Evolutionary conservation across 1,140 invertebrate genomes (phyloP).

Genomic region (Conopomorpha cramerella): DNA sequence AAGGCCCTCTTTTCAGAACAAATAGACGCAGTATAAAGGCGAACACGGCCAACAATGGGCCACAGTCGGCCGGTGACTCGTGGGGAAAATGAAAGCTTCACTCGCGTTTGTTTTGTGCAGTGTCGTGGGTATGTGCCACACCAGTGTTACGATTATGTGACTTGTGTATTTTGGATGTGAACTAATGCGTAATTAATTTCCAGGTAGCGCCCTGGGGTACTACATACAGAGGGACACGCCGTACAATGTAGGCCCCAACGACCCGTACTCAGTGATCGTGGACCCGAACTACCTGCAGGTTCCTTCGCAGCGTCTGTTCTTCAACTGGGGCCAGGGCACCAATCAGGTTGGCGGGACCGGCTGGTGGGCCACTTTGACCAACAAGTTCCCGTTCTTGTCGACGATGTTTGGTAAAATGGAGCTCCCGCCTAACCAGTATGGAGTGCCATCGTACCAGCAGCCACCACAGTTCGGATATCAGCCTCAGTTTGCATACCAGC

Average conservation of each 20-base stretch:
- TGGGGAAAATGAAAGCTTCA: slow-evolving; percentile 38
- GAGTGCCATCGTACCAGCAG: slow-evolving; percentile 11
- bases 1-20: slow-evolving; percentile 49
- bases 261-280: slow-evolving; percentile 22
- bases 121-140: slow-evolving; percentile 28
- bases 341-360: slow-evolving; percentile 48
- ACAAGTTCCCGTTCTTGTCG: slow-evolving; percentile 41
- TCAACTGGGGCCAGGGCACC: slow-evolving; percentile 26
- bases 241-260: slow-evolving; percentile 28
- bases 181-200: too few relatives aligned
- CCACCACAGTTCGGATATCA: slow-evolving; percentile 12
- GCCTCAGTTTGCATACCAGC: slow-evolving; percentile 7
- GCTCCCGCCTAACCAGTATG: slow-evolving; percentile 14
- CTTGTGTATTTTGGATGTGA: too few relatives aligned
- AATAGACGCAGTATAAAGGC: slow-evolving; percentile 54
- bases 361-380: slow-evolving; percentile 35
- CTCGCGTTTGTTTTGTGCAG: slow-evolving; percentile 27
- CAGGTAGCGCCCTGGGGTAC: slow-evolving; percentile 30
- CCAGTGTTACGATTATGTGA: neutral
- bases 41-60: slow-evolving; percentile 33
- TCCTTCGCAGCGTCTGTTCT: slow-evolving; percentile 38
- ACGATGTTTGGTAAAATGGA: slow-evolving; percentile 45
- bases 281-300: slow-evolving; percentile 20
- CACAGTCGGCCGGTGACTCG: slow-evolving; percentile 36
- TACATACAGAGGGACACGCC: slow-evolving; percentile 28